Evolutionary conservation across 1,140 invertebrate genomes (phyloP), one percentile per base, ranked within the genome.

Genomic region (Trinorchestia longiramus): DNA sequence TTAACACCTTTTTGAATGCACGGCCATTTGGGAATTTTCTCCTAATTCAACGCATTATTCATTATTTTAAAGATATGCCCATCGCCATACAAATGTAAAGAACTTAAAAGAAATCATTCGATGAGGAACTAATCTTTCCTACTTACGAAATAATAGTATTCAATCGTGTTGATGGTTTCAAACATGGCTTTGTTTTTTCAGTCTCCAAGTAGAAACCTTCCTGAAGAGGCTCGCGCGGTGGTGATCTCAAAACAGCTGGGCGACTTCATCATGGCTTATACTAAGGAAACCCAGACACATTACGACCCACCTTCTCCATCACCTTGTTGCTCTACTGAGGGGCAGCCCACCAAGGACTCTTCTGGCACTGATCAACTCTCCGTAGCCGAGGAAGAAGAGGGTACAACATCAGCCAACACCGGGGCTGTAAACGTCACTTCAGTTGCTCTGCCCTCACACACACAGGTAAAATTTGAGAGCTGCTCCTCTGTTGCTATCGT

Each of bases 191-290:
- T 90, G 11, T 90, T 90, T 43, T 41, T 42, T 42, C 97, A 98
- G 98, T 97, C 98, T 96, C 98, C 98, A 47, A 98, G 98, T 97
- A 98, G 98, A 96, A 98, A 98, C 97, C 97, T 99, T 97, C 98
- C 98, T 96, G 98, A 98, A 96, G 99, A 99, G 97, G 99, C 99
- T 97, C 97, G 98, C 47, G 98, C 98, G 95, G 98, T 99, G 36
- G 98, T 99, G 96, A 98, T 99, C 94, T 98, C 99, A 0, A 99
- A 99, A 97, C 98, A 99, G 97, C 97, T 99, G n/a, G 98, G 98
- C 97, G 99, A 99, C 97, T 99, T 99, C 97, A 98, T 99, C 95
- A 98, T 99, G 97, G 97, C 98, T 96, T 99, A 99, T 97, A 99
- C 98, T 97, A 98, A 98, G 97, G 99, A 99, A 97, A 99, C 98